phyloP scores from a whole-genome alignment of 2,797 vertebrate species.

The Sus cebifrons region DNA sequence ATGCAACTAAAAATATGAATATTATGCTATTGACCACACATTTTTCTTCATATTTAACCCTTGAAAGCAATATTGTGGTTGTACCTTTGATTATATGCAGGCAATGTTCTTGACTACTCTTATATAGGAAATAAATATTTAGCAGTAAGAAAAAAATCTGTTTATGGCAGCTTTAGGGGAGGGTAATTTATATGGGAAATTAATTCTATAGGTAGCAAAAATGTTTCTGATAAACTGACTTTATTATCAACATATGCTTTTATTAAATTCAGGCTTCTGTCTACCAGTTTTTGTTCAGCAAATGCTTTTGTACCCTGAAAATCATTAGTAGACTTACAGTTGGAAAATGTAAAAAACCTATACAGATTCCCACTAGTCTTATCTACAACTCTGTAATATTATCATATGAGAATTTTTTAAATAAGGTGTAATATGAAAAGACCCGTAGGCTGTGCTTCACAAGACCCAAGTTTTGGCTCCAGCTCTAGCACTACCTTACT shows the following conservation, averaged over 20 bases:
- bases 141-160: not conserved
- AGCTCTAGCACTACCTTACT: not conserved
- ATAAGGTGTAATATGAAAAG: not conserved
- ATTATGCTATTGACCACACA: not conserved
- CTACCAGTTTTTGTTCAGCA: not conserved
- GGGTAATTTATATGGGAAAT: not conserved
- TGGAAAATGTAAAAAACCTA: not conserved
- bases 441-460: not conserved
- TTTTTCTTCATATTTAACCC: not conserved
- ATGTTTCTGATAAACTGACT: not conserved
- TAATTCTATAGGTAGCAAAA: not conserved
- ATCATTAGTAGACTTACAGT: not conserved
- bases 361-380: not conserved
- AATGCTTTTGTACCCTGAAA: not conserved
- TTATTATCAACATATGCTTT: not conserved
- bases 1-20: slow-evolving; percentile 1
- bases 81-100: not conserved
- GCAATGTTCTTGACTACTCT: not conserved
- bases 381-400: not conserved
- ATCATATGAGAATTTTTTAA: not conserved
- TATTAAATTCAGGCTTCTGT: not conserved
- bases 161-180: not conserved
- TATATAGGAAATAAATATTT: slow-evolving; percentile 61
- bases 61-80: slow-evolving; percentile 30
- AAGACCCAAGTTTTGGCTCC: not conserved